Evolutionary conservation across 1,140 invertebrate species (phyloP).

Genomic region (Leptopilina clavipes): DNA sequence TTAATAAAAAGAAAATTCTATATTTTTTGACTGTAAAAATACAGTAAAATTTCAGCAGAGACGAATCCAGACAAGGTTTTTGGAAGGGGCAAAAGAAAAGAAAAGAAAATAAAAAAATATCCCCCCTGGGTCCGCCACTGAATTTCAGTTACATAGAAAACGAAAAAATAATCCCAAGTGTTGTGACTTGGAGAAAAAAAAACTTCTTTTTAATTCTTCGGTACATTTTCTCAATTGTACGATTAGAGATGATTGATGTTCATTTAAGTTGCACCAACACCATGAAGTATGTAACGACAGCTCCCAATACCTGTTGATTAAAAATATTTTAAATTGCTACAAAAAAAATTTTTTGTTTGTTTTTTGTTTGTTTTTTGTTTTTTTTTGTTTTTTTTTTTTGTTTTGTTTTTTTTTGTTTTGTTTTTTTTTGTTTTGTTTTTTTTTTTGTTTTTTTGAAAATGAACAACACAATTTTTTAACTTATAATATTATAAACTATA

Average conservation of each 20-base stretch:
- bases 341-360: constrained; percentile 35
- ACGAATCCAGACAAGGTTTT: no score
- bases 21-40: background rate
- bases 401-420: constrained; percentile 37
- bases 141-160: background rate
- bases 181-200: constrained; percentile 45
- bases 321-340: constrained; percentile 33
- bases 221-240: constrained; percentile 27
- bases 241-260: constrained; percentile 54
- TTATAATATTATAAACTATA: no score
- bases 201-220: constrained; percentile 38
- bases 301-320: constrained; percentile 83
- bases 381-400: background rate
- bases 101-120: no score
- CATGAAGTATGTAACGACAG: constrained; percentile 93
- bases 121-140: no score
- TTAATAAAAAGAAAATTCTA: constrained; percentile 1
- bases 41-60: background rate
- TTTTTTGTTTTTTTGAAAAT: no score
- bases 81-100: no score
- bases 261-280: constrained; percentile 90
- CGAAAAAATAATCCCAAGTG: background rate
- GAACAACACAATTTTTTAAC: no score
- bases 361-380: no score
- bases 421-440: background rate